These are phyloP conservation scores for Thymelicus acteon DNA, from an alignment of 2,888 invertebrate species.

Conservation along the genomic window DNA sequence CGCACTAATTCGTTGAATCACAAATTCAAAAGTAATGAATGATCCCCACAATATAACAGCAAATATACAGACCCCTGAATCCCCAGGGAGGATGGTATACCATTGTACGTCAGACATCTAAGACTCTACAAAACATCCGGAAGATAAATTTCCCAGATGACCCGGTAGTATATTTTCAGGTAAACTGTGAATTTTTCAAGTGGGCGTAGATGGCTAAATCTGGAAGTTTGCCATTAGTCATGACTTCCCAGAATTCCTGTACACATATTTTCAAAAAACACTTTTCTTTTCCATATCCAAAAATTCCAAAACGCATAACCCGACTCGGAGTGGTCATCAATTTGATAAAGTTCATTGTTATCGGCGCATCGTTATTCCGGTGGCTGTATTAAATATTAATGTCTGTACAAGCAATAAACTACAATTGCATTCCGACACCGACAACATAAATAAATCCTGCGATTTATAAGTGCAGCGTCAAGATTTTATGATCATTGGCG, in stretches of 20 bases:
- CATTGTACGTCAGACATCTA: too few relatives aligned
- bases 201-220: too few relatives aligned
- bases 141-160: neutral
- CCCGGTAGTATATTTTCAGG: neutral
- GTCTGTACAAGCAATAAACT: conserved; percentile 46
- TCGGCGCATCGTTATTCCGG: conserved; percentile 45
- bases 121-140: too few relatives aligned
- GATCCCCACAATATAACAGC: too few relatives aligned
- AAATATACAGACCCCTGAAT: too few relatives aligned
- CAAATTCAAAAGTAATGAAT: too few relatives aligned
- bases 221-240: too few relatives aligned
- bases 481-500: conserved; percentile 38
- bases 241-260: too few relatives aligned
- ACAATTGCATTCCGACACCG: conserved; percentile 43
- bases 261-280: neutral
- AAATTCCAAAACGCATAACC: neutral
- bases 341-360: conserved; percentile 44
- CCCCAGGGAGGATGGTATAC: too few relatives aligned
- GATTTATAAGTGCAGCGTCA: conserved; percentile 14
- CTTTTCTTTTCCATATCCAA: neutral
- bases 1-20: too few relatives aligned
- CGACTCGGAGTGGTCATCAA: conserved; percentile 15
- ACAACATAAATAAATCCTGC: conserved; percentile 38
- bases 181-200: neutral
- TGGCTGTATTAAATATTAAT: conserved; percentile 46